Evolutionary conservation across 2,797 vertebrate species (phyloP), one percentile per base, ranked within the genome.

Genomic region (Ibycter americanus): DNA sequence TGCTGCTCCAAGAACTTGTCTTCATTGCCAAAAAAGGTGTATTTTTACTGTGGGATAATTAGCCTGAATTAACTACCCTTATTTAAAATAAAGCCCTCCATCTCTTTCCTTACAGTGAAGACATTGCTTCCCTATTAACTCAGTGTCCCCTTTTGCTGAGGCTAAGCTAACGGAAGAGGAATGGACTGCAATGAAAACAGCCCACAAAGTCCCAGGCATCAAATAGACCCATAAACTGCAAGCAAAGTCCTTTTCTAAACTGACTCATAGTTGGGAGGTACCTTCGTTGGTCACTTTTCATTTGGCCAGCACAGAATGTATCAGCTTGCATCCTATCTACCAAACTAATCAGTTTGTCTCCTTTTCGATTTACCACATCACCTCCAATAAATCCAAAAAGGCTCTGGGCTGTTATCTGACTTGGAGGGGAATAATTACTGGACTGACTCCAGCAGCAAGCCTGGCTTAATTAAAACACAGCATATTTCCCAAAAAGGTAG

Each of bases 1-100:
- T 71, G 72, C 87, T 91, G 76, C 87, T 91, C 76, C 89, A 70
- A 72, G 29, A 71, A 32, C 70, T 70, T 82, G 54, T 32, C 56
- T 87, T 88, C 70, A 91, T 89, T 93, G 95, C 96, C 93, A 96
- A 97, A 96, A 95, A 97, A 95, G 91, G 94, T 93, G 94, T 91
- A 90, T 63, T 95, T 95, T 87, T 92, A 89, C 73, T 76, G 51
- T 66, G 32, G 18, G n/a, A 55, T 84, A 94, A 95, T 95, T 87
- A 90, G 55, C 26, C 31, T 46, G 58, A 79, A 91, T 94, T 91
- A 89, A 68, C 49, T 27, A 47, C 36, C 77, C 70, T 81, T 89
- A 66, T 86, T 87, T 90, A 38, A 93, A 92, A 73, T 40, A 63
- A 87, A 84, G 12, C 20, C 36, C 56, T 86, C 54, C 0, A 6